Conservation (phyloP, 2,113 vertebrate species). For the Grallaria varia region DNA sequence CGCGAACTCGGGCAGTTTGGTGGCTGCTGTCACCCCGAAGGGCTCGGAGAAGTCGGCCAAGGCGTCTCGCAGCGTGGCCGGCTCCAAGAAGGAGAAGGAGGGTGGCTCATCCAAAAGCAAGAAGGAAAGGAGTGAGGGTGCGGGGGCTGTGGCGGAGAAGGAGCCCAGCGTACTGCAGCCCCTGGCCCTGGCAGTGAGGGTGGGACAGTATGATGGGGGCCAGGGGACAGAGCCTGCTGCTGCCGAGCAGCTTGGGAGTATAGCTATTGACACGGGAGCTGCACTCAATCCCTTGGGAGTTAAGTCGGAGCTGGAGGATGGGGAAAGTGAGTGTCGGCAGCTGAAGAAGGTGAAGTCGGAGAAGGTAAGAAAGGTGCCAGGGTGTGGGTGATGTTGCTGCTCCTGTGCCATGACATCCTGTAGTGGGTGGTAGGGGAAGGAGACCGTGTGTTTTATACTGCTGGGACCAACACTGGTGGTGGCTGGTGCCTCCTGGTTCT, state of each 20-base stretch:
- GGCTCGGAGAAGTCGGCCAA: slow-evolving; percentile 90
- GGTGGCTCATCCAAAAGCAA: slow-evolving; percentile 89
- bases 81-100: slow-evolving; percentile 96
- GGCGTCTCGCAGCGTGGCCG: slow-evolving; percentile 83
- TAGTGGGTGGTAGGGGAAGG: rapidly evolving
- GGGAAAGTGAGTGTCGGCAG: slow-evolving; percentile 90
- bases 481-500: neutral
- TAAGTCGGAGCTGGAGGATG: slow-evolving; percentile 93
- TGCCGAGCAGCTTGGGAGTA: slow-evolving; percentile 92
- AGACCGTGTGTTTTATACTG: rapidly evolving
- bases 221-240: slow-evolving; percentile 84
- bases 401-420: rapidly evolving
- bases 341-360: slow-evolving; percentile 96
- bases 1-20: slow-evolving; percentile 75
- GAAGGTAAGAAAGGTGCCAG: slow-evolving; percentile 84
- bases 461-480: neutral
- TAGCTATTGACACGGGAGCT: slow-evolving; percentile 91
- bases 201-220: slow-evolving; percentile 84
- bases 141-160: slow-evolving; percentile 84
- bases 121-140: slow-evolving; percentile 92
- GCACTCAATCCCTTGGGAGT: slow-evolving; percentile 88
- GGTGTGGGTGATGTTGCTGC: rapidly evolving
- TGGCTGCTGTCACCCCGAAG: slow-evolving; percentile 81
- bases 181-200: slow-evolving; percentile 84
- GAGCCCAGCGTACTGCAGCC: slow-evolving; percentile 88